Conservation (phyloP, 2,113 vertebrate genomes). For the Delphinus delphis region DNA sequence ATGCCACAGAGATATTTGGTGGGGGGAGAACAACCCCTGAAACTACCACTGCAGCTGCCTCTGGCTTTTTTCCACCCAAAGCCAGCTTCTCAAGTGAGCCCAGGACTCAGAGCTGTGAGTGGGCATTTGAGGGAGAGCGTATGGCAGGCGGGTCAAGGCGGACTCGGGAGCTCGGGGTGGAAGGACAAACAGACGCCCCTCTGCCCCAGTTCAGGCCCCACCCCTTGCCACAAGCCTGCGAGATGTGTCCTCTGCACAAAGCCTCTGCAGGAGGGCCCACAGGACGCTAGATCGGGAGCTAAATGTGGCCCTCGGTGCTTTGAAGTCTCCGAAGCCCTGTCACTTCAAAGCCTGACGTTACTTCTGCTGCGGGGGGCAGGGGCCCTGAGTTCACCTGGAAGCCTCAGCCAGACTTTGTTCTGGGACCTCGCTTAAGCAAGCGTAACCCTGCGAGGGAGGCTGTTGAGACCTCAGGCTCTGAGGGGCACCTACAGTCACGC, state of each 20-base stretch:
- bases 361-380: background rate
- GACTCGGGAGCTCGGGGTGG: too few species aligned
- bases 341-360: background rate
- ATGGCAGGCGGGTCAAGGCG: too few species aligned
- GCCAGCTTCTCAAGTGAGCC: background rate
- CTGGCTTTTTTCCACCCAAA: background rate
- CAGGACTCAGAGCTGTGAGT: background rate
- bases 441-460: background rate
- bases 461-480: background rate
- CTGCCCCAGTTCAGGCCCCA: background rate
- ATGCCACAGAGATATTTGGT: background rate
- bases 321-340: background rate
- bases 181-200: rapidly evolving
- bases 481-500: background rate
- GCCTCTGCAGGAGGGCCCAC: background rate
- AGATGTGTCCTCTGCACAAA: background rate
- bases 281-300: rapidly evolving
- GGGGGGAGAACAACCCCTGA: background rate
- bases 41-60: background rate
- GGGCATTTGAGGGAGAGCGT: rapidly evolving
- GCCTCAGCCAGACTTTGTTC: background rate
- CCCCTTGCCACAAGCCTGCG: background rate
- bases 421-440: background rate
- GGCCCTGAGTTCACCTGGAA: background rate
- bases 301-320: background rate